phyloP scores from a whole-genome alignment of 2,888 invertebrate genomes.

The Hydroisotoma schaefferi region DNA sequence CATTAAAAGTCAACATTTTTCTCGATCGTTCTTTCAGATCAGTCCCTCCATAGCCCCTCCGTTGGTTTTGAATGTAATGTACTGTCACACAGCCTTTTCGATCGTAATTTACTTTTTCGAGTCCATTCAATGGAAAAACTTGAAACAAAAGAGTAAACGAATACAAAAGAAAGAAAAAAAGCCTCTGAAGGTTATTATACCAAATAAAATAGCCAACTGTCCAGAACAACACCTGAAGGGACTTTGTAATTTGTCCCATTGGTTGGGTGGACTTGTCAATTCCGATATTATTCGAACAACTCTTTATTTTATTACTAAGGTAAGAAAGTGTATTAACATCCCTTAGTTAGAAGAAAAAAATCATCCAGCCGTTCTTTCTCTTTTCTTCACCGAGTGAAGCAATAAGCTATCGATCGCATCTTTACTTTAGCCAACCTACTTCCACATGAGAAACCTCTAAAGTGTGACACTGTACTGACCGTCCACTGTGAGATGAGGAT shows the following conservation, averaged over 20 bases:
- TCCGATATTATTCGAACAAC: slow-evolving; percentile 6
- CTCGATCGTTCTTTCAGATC: background rate
- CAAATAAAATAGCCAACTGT: background rate
- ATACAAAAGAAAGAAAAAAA: background rate
- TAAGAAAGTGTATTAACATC: too few relatives aligned
- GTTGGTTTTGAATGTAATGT: too few relatives aligned
- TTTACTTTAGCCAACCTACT: too few relatives aligned
- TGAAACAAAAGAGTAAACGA: too few relatives aligned
- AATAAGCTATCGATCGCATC: too few relatives aligned
- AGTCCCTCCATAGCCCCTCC: background rate
- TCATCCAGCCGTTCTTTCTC: background rate
- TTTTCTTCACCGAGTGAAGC: background rate
- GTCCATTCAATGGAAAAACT: too few relatives aligned
- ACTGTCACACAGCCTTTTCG: too few relatives aligned
- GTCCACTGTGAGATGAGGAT: background rate
- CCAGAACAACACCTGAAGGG: slow-evolving; percentile 4
- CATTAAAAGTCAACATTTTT: slow-evolving; percentile 13
- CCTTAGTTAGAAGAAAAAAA: background rate
- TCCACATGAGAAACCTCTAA: too few relatives aligned
- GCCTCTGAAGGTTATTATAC: background rate
- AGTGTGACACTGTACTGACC: too few relatives aligned
- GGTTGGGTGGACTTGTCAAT: slow-evolving; percentile 20
- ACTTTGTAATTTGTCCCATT: slow-evolving; percentile 14
- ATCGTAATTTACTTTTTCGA: slow-evolving; percentile 5
- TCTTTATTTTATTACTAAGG: too few relatives aligned